phyloP scores from a whole-genome alignment of 2,113 vertebrate genomes.

The Pelusios castaneus region DNA sequence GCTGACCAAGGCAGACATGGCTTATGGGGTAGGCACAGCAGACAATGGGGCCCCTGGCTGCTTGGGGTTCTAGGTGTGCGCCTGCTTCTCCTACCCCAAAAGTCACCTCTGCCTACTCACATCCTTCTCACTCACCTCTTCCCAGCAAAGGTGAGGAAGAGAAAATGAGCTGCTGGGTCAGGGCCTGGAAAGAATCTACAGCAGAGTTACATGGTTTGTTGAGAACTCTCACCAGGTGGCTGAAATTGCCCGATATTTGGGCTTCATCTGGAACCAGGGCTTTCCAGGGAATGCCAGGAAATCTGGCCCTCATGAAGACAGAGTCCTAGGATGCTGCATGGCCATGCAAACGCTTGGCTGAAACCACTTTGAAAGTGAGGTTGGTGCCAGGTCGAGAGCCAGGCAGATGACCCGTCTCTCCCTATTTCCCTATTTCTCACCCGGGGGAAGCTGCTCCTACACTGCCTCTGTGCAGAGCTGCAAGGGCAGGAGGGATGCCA shows the following conservation, averaged over 20 bases:
- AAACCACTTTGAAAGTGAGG: not conserved
- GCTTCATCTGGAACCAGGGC: not conserved
- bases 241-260: not conserved
- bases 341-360: not conserved
- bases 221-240: fast-evolving
- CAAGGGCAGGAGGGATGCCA: not conserved
- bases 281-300: not conserved
- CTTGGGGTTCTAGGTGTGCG: too few relatives aligned
- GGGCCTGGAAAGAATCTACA: not conserved
- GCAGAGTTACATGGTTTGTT: not conserved
- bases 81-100: too few relatives aligned
- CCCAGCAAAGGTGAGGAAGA: not conserved
- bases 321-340: not conserved
- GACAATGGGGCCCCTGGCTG: too few relatives aligned
- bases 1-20: too few relatives aligned
- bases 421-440: too few relatives aligned
- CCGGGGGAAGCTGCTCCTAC: too few relatives aligned
- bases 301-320: not conserved
- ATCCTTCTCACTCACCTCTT: not conserved
- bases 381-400: not conserved
- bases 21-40: too few relatives aligned
- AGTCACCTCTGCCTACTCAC: too few relatives aligned
- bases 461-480: not conserved
- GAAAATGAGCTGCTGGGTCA: not conserved
- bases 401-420: not conserved